Percentiles rank a stretch among this genome's conserved stretches.
These are phyloP conservation scores for Xylophagus ater DNA, from an alignment of 2,888 invertebrate genomes.

Conservation along the genomic window DNA sequence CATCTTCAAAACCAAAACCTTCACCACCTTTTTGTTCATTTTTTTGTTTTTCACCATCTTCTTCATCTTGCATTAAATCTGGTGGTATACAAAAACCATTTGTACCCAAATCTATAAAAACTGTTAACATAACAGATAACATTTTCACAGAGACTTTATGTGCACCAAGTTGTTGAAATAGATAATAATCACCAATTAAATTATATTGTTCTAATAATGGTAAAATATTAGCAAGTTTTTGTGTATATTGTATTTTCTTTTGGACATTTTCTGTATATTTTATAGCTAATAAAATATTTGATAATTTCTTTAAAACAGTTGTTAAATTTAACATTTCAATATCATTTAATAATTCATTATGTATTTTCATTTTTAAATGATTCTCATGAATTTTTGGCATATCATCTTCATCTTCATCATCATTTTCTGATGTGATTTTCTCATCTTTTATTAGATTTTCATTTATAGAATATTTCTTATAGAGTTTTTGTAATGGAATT, in stretches of 20 bases:
- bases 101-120: constrained; percentile 71
- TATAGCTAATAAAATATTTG: constrained; percentile 37
- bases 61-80: constrained; percentile 66
- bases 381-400: constrained; percentile 47
- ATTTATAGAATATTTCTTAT: constrained; percentile 39
- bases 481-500: constrained; percentile 47
- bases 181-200: constrained; percentile 63
- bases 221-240: constrained; percentile 29
- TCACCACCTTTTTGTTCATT: constrained; percentile 48
- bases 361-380: constrained; percentile 55
- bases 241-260: constrained; percentile 22
- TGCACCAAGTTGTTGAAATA: constrained; percentile 65
- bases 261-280: constrained; percentile 37
- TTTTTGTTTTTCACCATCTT: constrained; percentile 40
- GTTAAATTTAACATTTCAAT: constrained; percentile 47
- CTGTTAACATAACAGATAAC: constrained; percentile 65
- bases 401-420: constrained; percentile 25
- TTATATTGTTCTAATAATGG: constrained; percentile 71
- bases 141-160: constrained; percentile 75
- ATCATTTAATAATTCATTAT: constrained; percentile 51
- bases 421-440: constrained; percentile 19
- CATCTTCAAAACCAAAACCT: constrained; percentile 86
- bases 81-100: constrained; percentile 91
- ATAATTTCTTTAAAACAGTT: constrained; percentile 38
- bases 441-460: constrained; percentile 10